Evolutionary conservation across 2,797 vertebrate species (phyloP).

Genomic region (Oceanodroma leucorhoa): DNA sequence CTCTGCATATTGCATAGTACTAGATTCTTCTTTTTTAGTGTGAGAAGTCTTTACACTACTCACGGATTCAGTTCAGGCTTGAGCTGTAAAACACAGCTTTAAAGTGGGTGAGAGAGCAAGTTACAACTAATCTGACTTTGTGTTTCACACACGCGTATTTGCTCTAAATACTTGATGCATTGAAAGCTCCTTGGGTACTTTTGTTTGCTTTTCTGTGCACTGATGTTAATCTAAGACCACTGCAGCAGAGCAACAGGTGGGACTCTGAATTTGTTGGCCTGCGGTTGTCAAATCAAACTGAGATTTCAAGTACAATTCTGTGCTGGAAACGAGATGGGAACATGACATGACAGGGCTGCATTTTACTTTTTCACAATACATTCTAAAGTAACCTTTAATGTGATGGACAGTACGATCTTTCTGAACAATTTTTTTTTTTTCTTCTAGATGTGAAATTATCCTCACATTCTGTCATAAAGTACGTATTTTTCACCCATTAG

Average conservation of each 20-base stretch:
- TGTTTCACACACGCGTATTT: background rate
- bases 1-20: background rate
- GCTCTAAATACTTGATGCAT: background rate
- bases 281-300: background rate
- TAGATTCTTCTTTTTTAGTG: background rate
- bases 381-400: background rate
- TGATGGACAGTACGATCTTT: background rate
- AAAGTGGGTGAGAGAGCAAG: background rate
- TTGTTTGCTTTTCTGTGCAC: background rate
- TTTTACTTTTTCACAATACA: background rate
- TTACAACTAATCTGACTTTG: background rate
- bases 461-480: background rate
- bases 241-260: background rate
- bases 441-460: background rate
- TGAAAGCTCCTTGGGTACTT: background rate
- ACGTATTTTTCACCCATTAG: background rate
- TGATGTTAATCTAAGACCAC: background rate
- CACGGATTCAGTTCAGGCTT: background rate
- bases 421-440: background rate
- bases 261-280: background rate
- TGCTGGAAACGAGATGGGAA: background rate
- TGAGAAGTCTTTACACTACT: background rate
- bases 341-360: background rate
- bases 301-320: background rate
- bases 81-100: background rate